Evolutionary conservation across 2,113 vertebrate genomes (phyloP).

Genomic region (Lipophrys pholis): DNA sequence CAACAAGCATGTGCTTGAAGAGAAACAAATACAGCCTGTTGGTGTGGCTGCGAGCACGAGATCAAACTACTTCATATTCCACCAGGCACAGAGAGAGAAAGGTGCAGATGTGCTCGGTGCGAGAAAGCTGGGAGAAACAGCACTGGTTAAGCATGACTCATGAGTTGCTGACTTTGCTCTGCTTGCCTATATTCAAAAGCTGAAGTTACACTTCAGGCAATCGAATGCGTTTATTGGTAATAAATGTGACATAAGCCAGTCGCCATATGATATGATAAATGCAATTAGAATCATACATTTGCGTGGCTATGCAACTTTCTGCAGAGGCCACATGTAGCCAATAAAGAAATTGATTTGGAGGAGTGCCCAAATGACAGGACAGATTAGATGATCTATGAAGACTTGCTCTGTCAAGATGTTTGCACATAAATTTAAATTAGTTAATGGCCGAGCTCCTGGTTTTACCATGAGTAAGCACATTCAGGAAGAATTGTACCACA

Average conservation of each 20-base stretch:
- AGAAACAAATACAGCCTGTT: constrained; percentile 25
- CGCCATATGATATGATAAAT: too few species aligned
- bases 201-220: too few species aligned
- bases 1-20: constrained; percentile 26
- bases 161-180: background rate
- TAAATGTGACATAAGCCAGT: too few species aligned
- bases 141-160: constrained; percentile 9
- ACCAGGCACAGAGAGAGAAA: constrained; percentile 14
- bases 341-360: constrained; percentile 67
- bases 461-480: background rate
- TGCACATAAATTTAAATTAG: constrained; percentile 26
- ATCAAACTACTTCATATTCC: constrained; percentile 12
- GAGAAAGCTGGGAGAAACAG: constrained; percentile 15
- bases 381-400: constrained; percentile 36
- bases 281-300: constrained; percentile 68
- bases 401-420: constrained; percentile 45
- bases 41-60: constrained; percentile 1
- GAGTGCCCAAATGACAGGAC: constrained; percentile 49
- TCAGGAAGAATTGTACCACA: background rate
- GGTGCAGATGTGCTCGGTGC: background rate
- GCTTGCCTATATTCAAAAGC: too few species aligned
- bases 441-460: constrained; percentile 25
- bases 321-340: constrained; percentile 56
- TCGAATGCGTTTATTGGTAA: too few species aligned
- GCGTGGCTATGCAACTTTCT: constrained; percentile 58